Base-by-base conservation (phyloP, 2,797 vertebrate genomes). In the Diceros bicornis region DNA sequence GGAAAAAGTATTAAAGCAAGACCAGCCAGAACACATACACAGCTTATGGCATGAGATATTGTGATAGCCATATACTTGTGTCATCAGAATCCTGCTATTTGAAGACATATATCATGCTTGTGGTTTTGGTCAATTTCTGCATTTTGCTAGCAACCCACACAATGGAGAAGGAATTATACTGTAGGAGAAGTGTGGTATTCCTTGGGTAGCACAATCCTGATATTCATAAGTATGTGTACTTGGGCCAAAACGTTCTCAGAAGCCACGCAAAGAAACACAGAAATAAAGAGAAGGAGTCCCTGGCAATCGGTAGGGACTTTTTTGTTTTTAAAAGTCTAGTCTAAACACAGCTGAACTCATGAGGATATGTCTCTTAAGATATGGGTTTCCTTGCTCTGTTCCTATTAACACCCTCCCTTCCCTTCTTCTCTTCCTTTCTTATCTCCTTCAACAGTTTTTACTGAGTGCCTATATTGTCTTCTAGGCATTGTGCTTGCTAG, bases 281-380 rank as follows among this genome's bases (percentile, higher is more conserved):
- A 89, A 81, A 50, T 89, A 91, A 95, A 91, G 78, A 94, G 59
- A 89, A 92, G 52, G 59, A 86, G 44, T 82, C 37, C 17, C 78
- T 74, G 68, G 44, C 16, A 18, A 41, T 78, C 17, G 5, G 66
- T 66, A 96, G 81, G 87, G 78, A 85, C 55, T 78, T 90, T 82
- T 93, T 79, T 71, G 18, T 79, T 84, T 78, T 78, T 82, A 74
- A 27, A 68, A 89, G 34, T 71, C 78, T 47, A 85, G 86, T 89
- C 79, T 95, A 91, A 97, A 92, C 87, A 97, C 50, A 89, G 89
- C 50, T 91, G 83, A 89, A 68, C 18, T 87, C 12, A 21, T 27
- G 50, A 91, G n/a, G 29, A 2, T 57, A 50, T 29, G 62, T 71
- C 86, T 96, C 96, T 66, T 47, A 87, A 92, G 66, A 62, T 37